These are phyloP conservation scores for Odontesthes bonariensis DNA, from an alignment of 2,113 vertebrate genomes.

Conservation along the genomic window DNA sequence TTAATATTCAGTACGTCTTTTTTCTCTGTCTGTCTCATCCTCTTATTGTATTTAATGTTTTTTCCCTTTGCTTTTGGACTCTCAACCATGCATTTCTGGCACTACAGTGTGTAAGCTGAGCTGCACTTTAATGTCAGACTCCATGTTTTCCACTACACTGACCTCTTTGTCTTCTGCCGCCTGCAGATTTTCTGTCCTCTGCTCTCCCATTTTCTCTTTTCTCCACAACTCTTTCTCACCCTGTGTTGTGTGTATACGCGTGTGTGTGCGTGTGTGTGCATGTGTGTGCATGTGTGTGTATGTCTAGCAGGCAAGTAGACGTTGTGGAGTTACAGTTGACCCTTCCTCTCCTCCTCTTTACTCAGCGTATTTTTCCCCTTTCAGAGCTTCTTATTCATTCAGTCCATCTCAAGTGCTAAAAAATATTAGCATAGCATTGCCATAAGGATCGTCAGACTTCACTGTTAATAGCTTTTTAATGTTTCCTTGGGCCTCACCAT, in stretches of 20 bases:
- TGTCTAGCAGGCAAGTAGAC: constrained; percentile 48
- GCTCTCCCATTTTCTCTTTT: constrained; percentile 42
- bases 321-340: constrained; percentile 43
- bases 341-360: constrained; percentile 16
- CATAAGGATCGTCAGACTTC: constrained; percentile 68
- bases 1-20: not conserved
- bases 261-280: constrained; percentile 12
- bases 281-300: constrained; percentile 16
- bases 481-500: constrained; percentile 72
- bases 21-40: not conserved
- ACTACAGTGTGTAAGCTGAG: constrained; percentile 58
- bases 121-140: constrained; percentile 74
- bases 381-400: constrained; percentile 38
- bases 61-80: constrained; percentile 13
- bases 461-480: constrained; percentile 83
- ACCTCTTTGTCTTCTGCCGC: constrained; percentile 76
- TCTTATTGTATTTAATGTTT: constrained; percentile 8
- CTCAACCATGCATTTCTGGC: constrained; percentile 30
- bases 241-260: constrained; percentile 19
- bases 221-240: constrained; percentile 26
- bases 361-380: constrained; percentile 23
- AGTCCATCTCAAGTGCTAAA: constrained; percentile 46
- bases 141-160: constrained; percentile 75
- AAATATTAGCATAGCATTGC: constrained; percentile 80
- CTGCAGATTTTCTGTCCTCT: constrained; percentile 62